A percentile compares a stretch with the other conserved stretches of the same genome.
Conservation (phyloP, 2,113 vertebrate species). For the Romanogobio albipinnatus region DNA sequence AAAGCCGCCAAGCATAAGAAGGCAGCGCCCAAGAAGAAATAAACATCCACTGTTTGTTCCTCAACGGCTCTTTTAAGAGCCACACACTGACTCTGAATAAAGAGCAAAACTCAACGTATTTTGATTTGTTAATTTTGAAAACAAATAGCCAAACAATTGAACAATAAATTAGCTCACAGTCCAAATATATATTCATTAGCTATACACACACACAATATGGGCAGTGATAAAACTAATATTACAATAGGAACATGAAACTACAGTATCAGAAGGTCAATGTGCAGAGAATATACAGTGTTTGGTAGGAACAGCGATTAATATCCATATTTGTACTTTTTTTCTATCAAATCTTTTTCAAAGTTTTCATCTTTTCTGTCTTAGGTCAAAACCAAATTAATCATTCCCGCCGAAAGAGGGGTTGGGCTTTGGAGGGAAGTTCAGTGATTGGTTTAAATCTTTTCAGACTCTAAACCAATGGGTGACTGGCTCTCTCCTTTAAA, state of each 20-base stretch:
- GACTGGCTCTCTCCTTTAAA: not conserved
- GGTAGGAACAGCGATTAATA: too few relatives aligned
- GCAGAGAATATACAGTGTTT: not conserved
- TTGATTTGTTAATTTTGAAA: not conserved
- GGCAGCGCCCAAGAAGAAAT: conserved; percentile 6
- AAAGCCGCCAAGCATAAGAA: not conserved
- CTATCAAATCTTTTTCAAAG: too few relatives aligned
- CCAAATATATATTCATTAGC: too few relatives aligned
- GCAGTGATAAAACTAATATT: too few relatives aligned
- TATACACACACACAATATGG: too few relatives aligned
- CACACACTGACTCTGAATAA: not conserved
- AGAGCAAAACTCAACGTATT: not conserved
- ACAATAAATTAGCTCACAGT: too few relatives aligned
- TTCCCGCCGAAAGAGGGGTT: not conserved
- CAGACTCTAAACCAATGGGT: not conserved
- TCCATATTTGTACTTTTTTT: too few relatives aligned
- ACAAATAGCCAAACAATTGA: too few relatives aligned
- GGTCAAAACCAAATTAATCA: too few relatives aligned
- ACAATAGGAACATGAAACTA: too few relatives aligned
- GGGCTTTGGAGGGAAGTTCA: not conserved
- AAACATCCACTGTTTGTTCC: not conserved
- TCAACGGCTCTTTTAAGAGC: conserved; percentile 18
- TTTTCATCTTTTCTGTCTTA: too few relatives aligned
- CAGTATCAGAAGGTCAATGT: too few relatives aligned
- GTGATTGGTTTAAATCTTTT: not conserved